Evolutionary conservation across 1,140 invertebrate species (phyloP), one percentile per base, ranked within the genome.

Genomic region (Oncopeltus fasciatus): DNA sequence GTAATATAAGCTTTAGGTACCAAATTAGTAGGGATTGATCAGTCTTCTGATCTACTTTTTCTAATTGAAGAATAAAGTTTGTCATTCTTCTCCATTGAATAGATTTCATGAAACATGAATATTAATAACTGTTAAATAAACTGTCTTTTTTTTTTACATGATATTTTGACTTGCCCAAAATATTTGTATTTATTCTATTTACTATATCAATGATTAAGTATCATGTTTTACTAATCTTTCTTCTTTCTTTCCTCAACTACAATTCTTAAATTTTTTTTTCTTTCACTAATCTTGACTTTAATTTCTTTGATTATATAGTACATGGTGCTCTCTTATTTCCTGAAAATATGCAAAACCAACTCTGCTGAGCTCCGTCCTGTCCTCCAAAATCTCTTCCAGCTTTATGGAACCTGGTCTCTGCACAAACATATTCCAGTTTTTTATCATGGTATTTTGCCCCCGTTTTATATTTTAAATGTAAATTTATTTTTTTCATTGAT

Each of bases 361-460:
- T 64, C 58, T 51, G 9, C 67, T 74, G 4, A 77, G 70, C 65
- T 77, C 16, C 68, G 75, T 47, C 71, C 72, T 2, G 80, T 90
- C 1, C 66, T 92, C 21, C 73, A 70, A 16, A 82, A 81, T 70
- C 67, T 90, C 2, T 83, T 83, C 67, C 77, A 78, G 4, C 70
- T 92, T 1, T 91, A 85, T 67, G 77, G 74, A 46, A 67, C 87
- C 5, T 83, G 81, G 70, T 84, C 81, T 70, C 76, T 83, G 1
- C 73, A 78, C 46, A 77, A 73, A 66, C 72, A 78, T 67, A 64
- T 75, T 14, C 60, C 67, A 27, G 66, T 70, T 16, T 67, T 77
- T 12, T 78, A 78, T 68, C 70, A 75, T 71, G 74, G 71, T 70
- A 66, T 57, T 9, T 51, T 5, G n/a, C 21, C 1, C 18, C n/a